Percentiles rank a stretch among this genome's conserved stretches.
phyloP scores from a whole-genome alignment of 2,797 vertebrate species.

The Sandelia bainsii region DNA sequence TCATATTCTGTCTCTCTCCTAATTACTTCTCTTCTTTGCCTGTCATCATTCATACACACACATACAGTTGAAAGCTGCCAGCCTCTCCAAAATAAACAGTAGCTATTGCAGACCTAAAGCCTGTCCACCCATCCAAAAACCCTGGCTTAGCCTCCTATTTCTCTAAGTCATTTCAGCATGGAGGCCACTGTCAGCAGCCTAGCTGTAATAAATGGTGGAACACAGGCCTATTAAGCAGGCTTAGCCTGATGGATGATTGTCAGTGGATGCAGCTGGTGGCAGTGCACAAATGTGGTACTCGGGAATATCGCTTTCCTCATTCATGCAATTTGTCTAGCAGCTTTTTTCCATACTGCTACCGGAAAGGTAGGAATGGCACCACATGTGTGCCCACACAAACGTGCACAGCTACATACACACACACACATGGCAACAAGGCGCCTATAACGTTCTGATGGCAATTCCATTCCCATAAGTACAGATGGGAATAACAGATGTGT shows the following conservation, averaged over 20 bases:
- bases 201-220: slow-evolving; percentile 62
- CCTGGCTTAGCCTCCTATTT: slow-evolving; percentile 64
- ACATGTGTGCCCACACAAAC: slow-evolving; percentile 47
- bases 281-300: slow-evolving; percentile 46
- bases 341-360: slow-evolving; percentile 27
- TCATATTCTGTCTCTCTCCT: slow-evolving; percentile 25
- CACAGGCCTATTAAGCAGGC: slow-evolving; percentile 47
- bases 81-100: slow-evolving; percentile 74
- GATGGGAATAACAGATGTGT: slow-evolving; percentile 72
- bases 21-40: slow-evolving; percentile 46
- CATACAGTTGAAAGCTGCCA: slow-evolving; percentile 29
- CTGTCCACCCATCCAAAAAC: slow-evolving; percentile 62
- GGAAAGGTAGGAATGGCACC: slow-evolving; percentile 54
- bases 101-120: slow-evolving; percentile 66
- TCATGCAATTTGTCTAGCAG: slow-evolving; percentile 43
- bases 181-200: slow-evolving; percentile 59
- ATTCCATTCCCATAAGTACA: slow-evolving; percentile 65
- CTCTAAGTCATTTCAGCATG: slow-evolving; percentile 45
- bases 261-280: slow-evolving; percentile 50
- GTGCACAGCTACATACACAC: slow-evolving; percentile 11
- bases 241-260: slow-evolving; percentile 74
- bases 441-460: slow-evolving; percentile 63
- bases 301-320: slow-evolving; percentile 75
- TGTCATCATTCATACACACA: slow-evolving; percentile 52
- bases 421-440: slow-evolving; percentile 32